Evolutionary conservation across 2,113 vertebrate species (phyloP), one percentile per base, ranked within the genome.

Genomic region (Chlorodrepanis virens): DNA sequence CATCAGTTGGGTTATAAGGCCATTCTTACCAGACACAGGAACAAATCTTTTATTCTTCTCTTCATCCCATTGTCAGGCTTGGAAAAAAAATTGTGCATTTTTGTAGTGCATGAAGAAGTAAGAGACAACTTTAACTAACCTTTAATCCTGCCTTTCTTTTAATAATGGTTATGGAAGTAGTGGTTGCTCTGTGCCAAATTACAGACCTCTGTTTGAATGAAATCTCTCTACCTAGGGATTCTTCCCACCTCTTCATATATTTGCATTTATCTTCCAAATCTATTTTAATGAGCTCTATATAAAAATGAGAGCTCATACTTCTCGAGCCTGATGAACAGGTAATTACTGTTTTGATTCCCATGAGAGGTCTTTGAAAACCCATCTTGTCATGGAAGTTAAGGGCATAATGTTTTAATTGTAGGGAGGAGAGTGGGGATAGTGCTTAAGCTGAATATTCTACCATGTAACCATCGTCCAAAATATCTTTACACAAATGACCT

Each of bases 221-320:
- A 97, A 95, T 97, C 88, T 95, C 78, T 95, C 94, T 92, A 94
- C 95, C 96, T 95, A 96, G 96, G 96, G 95, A 97, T 96, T 97
- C 93, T 97, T 96, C 57, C 97, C 87, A 96, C 94, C 79, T 96
- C 96, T 97, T 97, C 94, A 92, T 94, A 90, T 96, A 96, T 97
- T 97, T 97, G 95, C 96, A 97, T 97, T 97, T 97, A 97, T 97
- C 95, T 97, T 97, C 94, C 90, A 94, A 97, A 96, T 97, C 96
- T 97, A 94, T 96, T 97, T 97, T 97, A 97, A 97, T 97, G 96
- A 97, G 94, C 95, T 97, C 96, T 88, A 93, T 96, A 96, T 97
- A 97, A 96, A 96, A 97, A 97, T 90, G 95, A 96, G 95, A 93
- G 83, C 94, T 96, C 94, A 95, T 97, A 96, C 92, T 94, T 97